A percentile compares a stretch with the other conserved stretches of the same genome.
Evolutionary conservation across 1,140 invertebrate species (phyloP).

Genomic region (Ectropis grisescens): DNA sequence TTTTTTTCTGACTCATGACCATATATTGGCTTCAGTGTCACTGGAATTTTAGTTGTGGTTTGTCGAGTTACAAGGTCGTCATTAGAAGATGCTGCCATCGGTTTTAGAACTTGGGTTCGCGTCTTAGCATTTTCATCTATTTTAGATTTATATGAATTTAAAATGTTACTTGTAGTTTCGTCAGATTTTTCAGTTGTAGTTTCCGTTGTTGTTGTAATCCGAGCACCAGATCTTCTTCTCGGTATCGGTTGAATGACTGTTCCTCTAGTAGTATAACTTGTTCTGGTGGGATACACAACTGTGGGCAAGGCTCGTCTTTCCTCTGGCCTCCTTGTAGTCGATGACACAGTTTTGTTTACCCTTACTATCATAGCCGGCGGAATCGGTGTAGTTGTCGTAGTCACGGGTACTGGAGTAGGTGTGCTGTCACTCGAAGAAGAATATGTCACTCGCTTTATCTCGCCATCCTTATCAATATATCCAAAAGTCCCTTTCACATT

Average conservation of each 20-base stretch:
- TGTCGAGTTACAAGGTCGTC: conserved; percentile 47
- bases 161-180: conserved; percentile 42
- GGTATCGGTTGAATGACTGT: conserved; percentile 75
- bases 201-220: conserved; percentile 27
- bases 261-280: conserved; percentile 60
- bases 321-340: conserved; percentile 62
- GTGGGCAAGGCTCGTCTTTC: too few species aligned
- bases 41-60: conserved; percentile 41
- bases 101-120: conserved; percentile 40
- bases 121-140: conserved; percentile 34
- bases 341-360: conserved; percentile 59
- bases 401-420: conserved; percentile 50
- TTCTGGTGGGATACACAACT: conserved; percentile 59
- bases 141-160: conserved; percentile 41
- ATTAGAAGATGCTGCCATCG: conserved; percentile 28
- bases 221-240: conserved; percentile 49
- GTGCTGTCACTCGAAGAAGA: conserved; percentile 72
- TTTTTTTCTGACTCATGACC: conserved; percentile 60
- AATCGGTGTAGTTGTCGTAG: conserved; percentile 57
- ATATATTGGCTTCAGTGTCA: conserved; percentile 64
- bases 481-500: conserved; percentile 90
- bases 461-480: conserved; percentile 84
- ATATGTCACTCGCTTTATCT: conserved; percentile 89
- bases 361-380: conserved; percentile 49
- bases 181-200: conserved; percentile 40